Evolutionary conservation across 2,113 vertebrate species (phyloP).

Genomic region (Rhegmatorhina hoffmannsi): DNA sequence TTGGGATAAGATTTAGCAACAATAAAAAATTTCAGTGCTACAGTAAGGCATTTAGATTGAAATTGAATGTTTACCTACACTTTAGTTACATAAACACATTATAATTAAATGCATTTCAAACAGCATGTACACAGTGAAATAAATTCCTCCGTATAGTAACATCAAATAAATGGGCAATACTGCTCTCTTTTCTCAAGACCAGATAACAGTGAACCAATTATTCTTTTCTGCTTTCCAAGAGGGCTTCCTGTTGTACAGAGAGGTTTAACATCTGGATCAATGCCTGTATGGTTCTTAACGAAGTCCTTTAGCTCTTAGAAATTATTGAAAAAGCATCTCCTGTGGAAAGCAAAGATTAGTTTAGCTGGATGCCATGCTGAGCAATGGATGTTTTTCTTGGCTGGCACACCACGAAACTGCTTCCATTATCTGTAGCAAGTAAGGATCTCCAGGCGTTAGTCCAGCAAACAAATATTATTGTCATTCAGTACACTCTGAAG

Average conservation of each 20-base stretch:
- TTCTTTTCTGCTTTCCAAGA: conserved; percentile 11
- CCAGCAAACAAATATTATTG: conserved; percentile 2
- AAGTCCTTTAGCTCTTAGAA: conserved; percentile 50
- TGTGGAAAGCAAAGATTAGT: conserved; percentile 46
- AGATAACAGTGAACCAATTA: conserved; percentile 3
- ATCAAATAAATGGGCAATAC: background rate
- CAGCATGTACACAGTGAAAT: background rate
- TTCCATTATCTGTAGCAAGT: background rate
- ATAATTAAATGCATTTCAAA: background rate
- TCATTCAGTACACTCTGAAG: background rate
- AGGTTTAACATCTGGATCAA: conserved; percentile 61
- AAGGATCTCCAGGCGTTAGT: conserved; percentile 1
- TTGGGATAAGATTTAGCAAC: background rate
- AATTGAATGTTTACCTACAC: background rate
- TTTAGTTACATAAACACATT: background rate
- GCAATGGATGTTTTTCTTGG: conserved; percentile 40
- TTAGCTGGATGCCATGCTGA: conserved; percentile 37
- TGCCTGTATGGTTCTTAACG: conserved; percentile 27
- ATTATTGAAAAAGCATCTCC: conserved; percentile 41
- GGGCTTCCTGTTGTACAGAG: background rate
- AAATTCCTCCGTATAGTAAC: background rate
- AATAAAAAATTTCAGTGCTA: background rate
- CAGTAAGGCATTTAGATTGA: background rate
- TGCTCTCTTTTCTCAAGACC: background rate
- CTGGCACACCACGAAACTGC: background rate